A percentile compares a stretch with the other conserved stretches of the same genome.
Evolutionary conservation across 2,888 invertebrate genomes (phyloP).

Genomic region (Carterocephalus palaemon): DNA sequence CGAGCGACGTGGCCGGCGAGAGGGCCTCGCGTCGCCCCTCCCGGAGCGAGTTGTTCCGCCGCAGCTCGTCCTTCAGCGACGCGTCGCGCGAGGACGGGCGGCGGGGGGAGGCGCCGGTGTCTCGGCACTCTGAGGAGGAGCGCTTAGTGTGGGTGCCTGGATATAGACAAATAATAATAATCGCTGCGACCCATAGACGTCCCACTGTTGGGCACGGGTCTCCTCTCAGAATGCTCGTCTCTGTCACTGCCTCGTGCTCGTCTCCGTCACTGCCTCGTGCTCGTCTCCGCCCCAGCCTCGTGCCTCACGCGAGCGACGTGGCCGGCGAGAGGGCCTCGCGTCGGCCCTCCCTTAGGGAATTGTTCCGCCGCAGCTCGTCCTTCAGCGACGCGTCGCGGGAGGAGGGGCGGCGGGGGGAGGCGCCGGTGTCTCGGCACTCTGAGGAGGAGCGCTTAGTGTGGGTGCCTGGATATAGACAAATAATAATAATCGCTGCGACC

Average conservation of each 20-base stretch:
- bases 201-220: too few species aligned
- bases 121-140: conserved; percentile 73
- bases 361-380: conserved; percentile 65
- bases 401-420: conserved; percentile 61
- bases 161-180: too few species aligned
- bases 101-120: conserved; percentile 58
- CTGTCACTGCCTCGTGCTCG: too few species aligned
- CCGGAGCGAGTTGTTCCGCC: conserved; percentile 66
- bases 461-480: too few species aligned
- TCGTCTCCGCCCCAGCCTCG: background rate
- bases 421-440: conserved; percentile 65
- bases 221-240: too few species aligned
- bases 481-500: too few species aligned
- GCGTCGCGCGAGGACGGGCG: conserved; percentile 59
- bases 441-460: conserved; percentile 74
- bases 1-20: conserved; percentile 56
- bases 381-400: conserved; percentile 57
- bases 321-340: conserved; percentile 55
- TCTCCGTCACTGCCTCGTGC: too few species aligned
- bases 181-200: too few species aligned
- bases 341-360: conserved; percentile 60
- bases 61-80: conserved; percentile 59
- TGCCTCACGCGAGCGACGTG: conserved; percentile 64
- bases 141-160: conserved; percentile 72
- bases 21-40: conserved; percentile 57